Conservation (phyloP, 1,140 invertebrate genomes). For the Fopius arisanus region DNA sequence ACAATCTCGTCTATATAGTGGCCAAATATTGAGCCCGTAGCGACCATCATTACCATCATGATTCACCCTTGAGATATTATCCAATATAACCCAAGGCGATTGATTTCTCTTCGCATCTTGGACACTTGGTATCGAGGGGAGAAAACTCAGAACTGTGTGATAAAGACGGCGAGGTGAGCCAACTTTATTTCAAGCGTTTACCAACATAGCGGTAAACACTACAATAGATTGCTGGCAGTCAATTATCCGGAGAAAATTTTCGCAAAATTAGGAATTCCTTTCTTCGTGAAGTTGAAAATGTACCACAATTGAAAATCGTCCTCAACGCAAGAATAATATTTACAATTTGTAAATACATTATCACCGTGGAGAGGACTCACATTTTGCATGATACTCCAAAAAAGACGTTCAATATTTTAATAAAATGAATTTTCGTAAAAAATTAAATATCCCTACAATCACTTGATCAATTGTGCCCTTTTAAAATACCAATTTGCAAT, state of each 20-base stretch:
- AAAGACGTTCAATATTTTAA: too few species aligned
- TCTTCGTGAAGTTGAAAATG: too few species aligned
- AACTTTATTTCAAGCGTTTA: constrained; percentile 40
- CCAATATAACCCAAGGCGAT: neutral
- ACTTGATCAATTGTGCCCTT: too few species aligned
- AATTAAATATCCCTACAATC: too few species aligned
- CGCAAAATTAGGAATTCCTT: too few species aligned
- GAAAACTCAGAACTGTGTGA: neutral
- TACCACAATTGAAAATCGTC: too few species aligned
- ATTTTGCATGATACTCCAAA: too few species aligned
- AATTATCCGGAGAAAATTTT: neutral
- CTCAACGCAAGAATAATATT: too few species aligned
- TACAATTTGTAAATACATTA: too few species aligned
- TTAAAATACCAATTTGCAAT: too few species aligned
- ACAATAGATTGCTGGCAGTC: constrained; percentile 45
- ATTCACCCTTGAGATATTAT: neutral
- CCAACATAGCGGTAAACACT: constrained; percentile 57
- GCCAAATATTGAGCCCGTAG: constrained; percentile 1
- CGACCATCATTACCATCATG: neutral
- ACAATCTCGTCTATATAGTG: constrained; percentile 43
- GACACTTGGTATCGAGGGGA: neutral
- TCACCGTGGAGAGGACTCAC: too few species aligned
- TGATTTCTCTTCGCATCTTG: constrained; percentile 1
- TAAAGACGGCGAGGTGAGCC: constrained; percentile 29
- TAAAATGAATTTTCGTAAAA: too few species aligned